Percentiles rank a stretch among this genome's conserved stretches.
Conservation (phyloP, 1,140 invertebrate species). For the Scaptomyza hsui region DNA sequence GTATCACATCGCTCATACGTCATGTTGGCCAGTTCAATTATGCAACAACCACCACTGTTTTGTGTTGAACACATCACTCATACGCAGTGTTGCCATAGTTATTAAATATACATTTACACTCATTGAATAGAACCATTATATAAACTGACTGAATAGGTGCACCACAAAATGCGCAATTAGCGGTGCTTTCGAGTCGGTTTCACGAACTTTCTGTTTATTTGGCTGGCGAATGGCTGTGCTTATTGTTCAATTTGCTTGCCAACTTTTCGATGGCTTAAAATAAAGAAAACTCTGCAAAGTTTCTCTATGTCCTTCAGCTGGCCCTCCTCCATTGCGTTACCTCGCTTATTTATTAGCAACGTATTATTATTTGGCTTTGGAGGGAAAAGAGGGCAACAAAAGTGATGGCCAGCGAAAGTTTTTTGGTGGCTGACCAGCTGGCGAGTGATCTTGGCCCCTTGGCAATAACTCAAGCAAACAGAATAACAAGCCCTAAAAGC, state of each 20-base stretch:
- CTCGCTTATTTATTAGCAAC: constrained; percentile 74
- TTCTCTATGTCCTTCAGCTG: constrained; percentile 35
- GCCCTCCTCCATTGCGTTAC: constrained; percentile 18
- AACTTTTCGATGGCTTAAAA: constrained; percentile 53
- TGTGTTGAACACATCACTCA: constrained; percentile 6
- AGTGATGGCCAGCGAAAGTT: constrained; percentile 49
- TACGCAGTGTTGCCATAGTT: background rate
- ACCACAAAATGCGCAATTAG: constrained; percentile 28
- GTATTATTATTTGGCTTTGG: constrained; percentile 69
- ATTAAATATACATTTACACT: background rate
- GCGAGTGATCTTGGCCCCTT: constrained; percentile 4
- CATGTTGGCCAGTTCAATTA: constrained; percentile 17
- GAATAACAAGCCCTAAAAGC: constrained; percentile 43
- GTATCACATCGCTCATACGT: constrained; percentile 20
- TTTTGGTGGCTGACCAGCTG: constrained; percentile 39
- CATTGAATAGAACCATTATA: background rate
- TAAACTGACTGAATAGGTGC: constrained; percentile 5
- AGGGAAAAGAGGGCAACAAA: constrained; percentile 18
- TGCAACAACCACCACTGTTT: background rate
- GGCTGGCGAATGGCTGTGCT: constrained; percentile 22
- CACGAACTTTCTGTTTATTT: constrained; percentile 43
- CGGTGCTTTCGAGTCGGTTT: constrained; percentile 24
- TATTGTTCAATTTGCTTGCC: constrained; percentile 56
- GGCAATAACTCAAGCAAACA: constrained; percentile 43
- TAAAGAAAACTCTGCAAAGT: constrained; percentile 55